Conservation (phyloP, 1,140 invertebrate species). For the Lysiphlebus fabarum region DNA sequence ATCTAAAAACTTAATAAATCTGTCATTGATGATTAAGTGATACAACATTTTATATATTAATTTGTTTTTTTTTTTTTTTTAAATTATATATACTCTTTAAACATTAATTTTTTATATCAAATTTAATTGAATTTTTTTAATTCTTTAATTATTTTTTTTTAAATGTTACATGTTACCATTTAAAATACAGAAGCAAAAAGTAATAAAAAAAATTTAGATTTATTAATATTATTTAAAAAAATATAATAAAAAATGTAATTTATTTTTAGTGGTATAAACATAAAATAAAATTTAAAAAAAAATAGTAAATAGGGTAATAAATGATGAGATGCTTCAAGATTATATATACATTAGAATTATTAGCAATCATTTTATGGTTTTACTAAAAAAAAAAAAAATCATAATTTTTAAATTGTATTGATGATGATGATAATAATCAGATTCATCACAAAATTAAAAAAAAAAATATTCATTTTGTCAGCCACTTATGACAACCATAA, state of each 20-base stretch:
- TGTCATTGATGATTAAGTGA: slow-evolving; percentile 19
- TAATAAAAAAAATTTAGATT: no score
- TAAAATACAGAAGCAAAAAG: no score
- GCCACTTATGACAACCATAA: no score
- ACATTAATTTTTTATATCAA: background rate
- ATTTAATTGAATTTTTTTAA: slow-evolving; percentile 8
- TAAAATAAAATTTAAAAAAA: no score
- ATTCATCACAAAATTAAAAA: no score
- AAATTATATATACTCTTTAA: background rate
- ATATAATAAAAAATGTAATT: no score
- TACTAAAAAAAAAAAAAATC: slow-evolving; percentile 1
- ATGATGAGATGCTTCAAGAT: slow-evolving; percentile 36
- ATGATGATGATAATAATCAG: no score
- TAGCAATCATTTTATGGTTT: slow-evolving; percentile 29
- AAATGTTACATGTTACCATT: no score
- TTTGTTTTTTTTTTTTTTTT: slow-evolving; percentile 6
- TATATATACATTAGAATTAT: slow-evolving; percentile 46
- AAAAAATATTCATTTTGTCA: no score
- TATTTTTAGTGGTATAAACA: no score
- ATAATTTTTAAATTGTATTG: background rate
- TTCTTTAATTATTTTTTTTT: slow-evolving; percentile 1
- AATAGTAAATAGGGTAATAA: background rate
- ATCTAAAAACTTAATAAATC: slow-evolving; percentile 22
- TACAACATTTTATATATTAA: slow-evolving; percentile 5
- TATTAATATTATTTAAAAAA: no score